These are phyloP conservation scores for Plagiodera versicolora DNA, from an alignment of 2,888 invertebrate species.

Conservation along the genomic window DNA sequence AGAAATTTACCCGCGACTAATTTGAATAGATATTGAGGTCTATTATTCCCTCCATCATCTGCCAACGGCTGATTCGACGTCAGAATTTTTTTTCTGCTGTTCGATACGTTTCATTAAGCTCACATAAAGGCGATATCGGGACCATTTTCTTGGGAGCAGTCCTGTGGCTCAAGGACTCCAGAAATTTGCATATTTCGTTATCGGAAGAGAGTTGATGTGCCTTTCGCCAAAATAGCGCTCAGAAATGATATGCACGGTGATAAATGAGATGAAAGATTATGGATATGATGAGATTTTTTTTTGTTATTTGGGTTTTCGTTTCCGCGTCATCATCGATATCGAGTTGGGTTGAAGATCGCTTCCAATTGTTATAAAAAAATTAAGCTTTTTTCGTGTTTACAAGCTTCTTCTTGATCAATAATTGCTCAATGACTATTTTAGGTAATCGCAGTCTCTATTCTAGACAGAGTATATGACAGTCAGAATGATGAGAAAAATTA, in stretches of 20 bases:
- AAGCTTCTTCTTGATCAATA: no score
- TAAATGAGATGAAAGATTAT: neutral
- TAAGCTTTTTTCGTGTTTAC: no score
- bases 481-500: no score
- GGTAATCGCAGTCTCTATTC: no score
- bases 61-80: conserved; percentile 21
- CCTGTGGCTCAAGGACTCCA: neutral
- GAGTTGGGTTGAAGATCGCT: no score
- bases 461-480: no score
- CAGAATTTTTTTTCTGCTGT: conserved; percentile 17
- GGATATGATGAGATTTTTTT: neutral
- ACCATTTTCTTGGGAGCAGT: conserved; percentile 9
- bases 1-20: conserved; percentile 13
- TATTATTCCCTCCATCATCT: conserved; percentile 25
- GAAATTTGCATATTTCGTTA: conserved; percentile 10
- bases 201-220: neutral
- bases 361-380: no score
- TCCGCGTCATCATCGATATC: no score
- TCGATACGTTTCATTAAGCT: conserved; percentile 24
- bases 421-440: no score
- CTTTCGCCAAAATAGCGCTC: neutral
- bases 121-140: conserved; percentile 20
- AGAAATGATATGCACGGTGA: neutral
- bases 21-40: conserved; percentile 29
- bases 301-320: no score